Conservation (phyloP, 1,140 invertebrate species). For the Neodiprion fabricii region DNA sequence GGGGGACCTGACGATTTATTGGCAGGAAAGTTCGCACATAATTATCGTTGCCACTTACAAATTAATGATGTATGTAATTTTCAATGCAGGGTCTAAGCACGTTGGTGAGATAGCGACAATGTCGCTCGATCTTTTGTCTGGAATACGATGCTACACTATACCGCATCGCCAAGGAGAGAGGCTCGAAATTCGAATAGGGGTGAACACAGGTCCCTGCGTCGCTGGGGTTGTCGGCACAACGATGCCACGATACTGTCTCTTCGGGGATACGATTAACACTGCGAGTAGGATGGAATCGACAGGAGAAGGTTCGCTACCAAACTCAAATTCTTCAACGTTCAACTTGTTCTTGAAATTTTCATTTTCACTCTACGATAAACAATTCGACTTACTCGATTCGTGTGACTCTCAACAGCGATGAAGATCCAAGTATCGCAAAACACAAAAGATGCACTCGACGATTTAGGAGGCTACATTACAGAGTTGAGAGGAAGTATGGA, state of each 20-base stretch:
- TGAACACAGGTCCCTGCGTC: conserved; percentile 68
- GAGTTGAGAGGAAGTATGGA: conserved; percentile 65
- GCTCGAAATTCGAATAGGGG: conserved; percentile 66
- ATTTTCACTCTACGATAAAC: not conserved
- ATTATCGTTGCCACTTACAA: too few species aligned
- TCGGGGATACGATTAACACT: conserved; percentile 65
- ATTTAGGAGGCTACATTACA: conserved; percentile 66
- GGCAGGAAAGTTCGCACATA: too few species aligned
- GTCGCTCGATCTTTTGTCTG: conserved; percentile 65
- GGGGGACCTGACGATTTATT: too few species aligned
- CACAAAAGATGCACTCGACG: conserved; percentile 67
- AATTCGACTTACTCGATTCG: not conserved
- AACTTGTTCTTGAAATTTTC: not conserved
- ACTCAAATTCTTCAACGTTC: not conserved
- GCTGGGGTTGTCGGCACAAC: conserved; percentile 70
- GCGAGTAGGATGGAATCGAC: conserved; percentile 64
- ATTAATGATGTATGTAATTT: not conserved
- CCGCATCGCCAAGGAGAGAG: conserved; percentile 65
- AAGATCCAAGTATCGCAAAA: conserved; percentile 72
- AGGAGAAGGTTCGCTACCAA: conserved; percentile 52
- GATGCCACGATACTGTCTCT: conserved; percentile 73
- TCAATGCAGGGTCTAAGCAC: conserved; percentile 43
- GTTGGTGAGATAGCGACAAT: conserved; percentile 69
- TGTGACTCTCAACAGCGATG: conserved; percentile 58
- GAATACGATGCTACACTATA: conserved; percentile 62